phyloP scores from a whole-genome alignment of 2,113 vertebrate genomes.

The Antigone vipio region DNA sequence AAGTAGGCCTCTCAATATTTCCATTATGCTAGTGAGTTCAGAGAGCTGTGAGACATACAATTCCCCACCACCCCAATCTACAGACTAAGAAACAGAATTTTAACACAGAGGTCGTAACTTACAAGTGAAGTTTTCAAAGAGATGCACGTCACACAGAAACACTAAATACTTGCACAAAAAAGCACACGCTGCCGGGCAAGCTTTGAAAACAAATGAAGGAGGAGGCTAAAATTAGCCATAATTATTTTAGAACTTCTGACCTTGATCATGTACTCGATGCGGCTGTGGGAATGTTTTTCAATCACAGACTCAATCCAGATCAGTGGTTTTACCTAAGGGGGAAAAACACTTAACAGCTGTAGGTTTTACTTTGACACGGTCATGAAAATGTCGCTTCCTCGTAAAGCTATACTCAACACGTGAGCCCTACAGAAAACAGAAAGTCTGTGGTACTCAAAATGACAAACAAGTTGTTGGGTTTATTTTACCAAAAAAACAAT shows the following conservation, averaged over 20 bases:
- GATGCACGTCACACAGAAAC: neutral
- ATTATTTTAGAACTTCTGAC: conserved; percentile 51
- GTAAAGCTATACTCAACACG: neutral
- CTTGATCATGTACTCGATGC: conserved; percentile 99
- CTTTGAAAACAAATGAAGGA: neutral
- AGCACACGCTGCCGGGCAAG: neutral
- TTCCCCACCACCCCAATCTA: neutral
- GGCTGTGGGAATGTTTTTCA: conserved; percentile 97
- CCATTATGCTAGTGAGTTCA: neutral
- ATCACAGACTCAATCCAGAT: conserved; percentile 99
- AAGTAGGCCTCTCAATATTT: neutral
- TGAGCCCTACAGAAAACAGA: neutral
- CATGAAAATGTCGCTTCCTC: neutral
- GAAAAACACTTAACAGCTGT: neutral
- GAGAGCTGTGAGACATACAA: neutral
- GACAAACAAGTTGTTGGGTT: neutral
- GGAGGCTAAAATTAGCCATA: neutral
- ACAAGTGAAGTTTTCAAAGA: neutral
- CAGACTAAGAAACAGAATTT: neutral
- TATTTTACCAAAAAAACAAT: neutral
- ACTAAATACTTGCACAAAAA: neutral
- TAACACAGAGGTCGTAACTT: fast-evolving
- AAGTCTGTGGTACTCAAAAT: neutral
- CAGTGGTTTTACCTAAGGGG: conserved; percentile 88
- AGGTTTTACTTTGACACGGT: neutral